Evolutionary conservation across 2,113 vertebrate genomes (phyloP).

Genomic region (Nothobranchius kuhntae): DNA sequence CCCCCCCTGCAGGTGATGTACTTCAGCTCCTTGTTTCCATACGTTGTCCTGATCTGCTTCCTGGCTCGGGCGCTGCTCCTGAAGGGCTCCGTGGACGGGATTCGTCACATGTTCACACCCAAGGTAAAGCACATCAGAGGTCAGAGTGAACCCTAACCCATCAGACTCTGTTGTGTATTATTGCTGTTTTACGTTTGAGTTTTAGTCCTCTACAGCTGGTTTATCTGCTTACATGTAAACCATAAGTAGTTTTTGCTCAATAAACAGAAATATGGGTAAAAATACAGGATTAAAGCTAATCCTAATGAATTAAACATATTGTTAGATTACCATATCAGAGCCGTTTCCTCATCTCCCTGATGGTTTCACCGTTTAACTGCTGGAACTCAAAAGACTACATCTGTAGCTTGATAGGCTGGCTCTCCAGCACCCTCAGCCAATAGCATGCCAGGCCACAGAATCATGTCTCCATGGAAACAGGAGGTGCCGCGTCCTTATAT

Average conservation of each 20-base stretch:
- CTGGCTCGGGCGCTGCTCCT: conserved; percentile 89
- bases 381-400: conserved; percentile 17
- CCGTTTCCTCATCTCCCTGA: not conserved
- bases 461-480: conserved; percentile 64
- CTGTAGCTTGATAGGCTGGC: conserved; percentile 28
- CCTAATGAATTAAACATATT: too few relatives aligned
- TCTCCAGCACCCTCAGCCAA: conserved; percentile 39
- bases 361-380: conserved; percentile 13
- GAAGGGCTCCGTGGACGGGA: conserved; percentile 91
- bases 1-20: conserved; percentile 89
- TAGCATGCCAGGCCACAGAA: conserved; percentile 15
- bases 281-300: too few relatives aligned
- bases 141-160: too few relatives aligned
- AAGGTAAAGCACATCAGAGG: conserved; percentile 78
- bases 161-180: too few relatives aligned
- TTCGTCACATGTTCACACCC: conserved; percentile 96
- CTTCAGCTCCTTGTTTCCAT: conserved; percentile 97
- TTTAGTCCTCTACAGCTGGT: not conserved
- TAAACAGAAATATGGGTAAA: too few relatives aligned
- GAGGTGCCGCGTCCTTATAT: conserved; percentile 43
- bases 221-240: too few relatives aligned
- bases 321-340: not conserved
- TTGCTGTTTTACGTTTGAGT: too few relatives aligned
- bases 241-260: not conserved
- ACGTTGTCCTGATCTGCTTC: conserved; percentile 94